A percentile compares a stretch with the other conserved stretches of the same genome.
Evolutionary conservation across 2,888 invertebrate genomes (phyloP).

Genomic region (Colostygia pectinataria): DNA sequence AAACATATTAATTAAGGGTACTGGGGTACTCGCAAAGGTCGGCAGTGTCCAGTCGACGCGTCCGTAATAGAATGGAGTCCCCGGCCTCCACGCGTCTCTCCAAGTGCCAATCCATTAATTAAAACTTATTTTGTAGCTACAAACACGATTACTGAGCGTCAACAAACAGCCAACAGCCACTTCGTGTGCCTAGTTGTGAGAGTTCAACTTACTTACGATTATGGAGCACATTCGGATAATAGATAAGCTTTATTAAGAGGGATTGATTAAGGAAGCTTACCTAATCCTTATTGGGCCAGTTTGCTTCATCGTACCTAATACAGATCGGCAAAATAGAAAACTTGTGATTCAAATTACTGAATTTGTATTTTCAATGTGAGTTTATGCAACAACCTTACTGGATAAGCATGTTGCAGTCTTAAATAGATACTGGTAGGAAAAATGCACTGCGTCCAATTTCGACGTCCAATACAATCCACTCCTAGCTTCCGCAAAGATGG

Average conservation of each 20-base stretch:
- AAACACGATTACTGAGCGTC: conserved; percentile 61
- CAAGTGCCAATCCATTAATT: conserved; percentile 81
- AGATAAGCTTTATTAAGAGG: conserved; percentile 56
- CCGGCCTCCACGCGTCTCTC: conserved; percentile 68
- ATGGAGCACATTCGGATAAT: conserved; percentile 60
- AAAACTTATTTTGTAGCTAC: conserved; percentile 78
- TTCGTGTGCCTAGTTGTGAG: conserved; percentile 56
- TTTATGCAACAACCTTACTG: neutral
- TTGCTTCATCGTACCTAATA: conserved; percentile 4
- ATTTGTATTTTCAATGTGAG: neutral
- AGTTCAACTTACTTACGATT: conserved; percentile 58
- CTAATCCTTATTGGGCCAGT: conserved; percentile 19
- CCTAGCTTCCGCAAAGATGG: conserved; percentile 67
- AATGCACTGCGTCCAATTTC: conserved; percentile 58
- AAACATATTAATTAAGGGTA: conserved; percentile 36
- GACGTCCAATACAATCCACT: conserved; percentile 65
- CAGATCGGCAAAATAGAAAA: neutral
- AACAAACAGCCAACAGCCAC: conserved; percentile 60
- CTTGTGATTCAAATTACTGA: neutral
- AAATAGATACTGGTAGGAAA: conserved; percentile 41
- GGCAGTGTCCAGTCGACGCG: conserved; percentile 52
- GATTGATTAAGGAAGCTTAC: conserved; percentile 43
- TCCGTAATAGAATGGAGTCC: conserved; percentile 60
- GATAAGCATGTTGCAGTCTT: conserved; percentile 9
- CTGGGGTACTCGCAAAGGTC: conserved; percentile 31